Evolutionary conservation across 1,140 invertebrate species (phyloP), one percentile per base, ranked within the genome.

Genomic region (Marisa cornuarietis): DNA sequence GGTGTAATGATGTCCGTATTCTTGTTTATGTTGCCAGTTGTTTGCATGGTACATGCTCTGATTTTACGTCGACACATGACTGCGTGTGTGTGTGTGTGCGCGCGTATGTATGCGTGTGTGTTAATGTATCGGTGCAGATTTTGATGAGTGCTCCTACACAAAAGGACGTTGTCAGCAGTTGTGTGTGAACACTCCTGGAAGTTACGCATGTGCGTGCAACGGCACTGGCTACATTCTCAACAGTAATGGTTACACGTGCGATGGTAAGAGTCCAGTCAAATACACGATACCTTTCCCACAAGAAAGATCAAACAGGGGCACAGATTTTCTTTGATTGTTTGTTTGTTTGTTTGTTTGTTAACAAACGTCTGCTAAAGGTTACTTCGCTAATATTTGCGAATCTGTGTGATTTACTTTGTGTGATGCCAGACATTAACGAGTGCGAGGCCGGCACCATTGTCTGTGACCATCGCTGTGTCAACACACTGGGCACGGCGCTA

Each of bases 181-280:
- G 49, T 88, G 87, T 79, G 71, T 80, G 7, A 88, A 88, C 72
- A 83, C 83, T 2, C 54, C 51, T 16, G 84, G 85, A 3, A 80
- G 80, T 6, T 86, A 83, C 69, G 63, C 75, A 16, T 88, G 87
- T 68, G 49, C 54, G 16, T 88, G 87, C 81, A 81, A 69, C 16
- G 68, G 68, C 16, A 69, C 49, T 18, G 83, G 80, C 20, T 88
- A 68, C 73, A 81, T 42, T 51, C 72, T 92, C 24, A 83, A 83
- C 14, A 68, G 82, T 26, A 91, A 92, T 84, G 85, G 87, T 20
- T 83, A 86, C 63, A 90, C 85, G 20, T 93, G 92, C 83, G 81
- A 85, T 81, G 92, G 92, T 92, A 54, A 42, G 74, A 54, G 31
- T 74, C 24, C 83, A 26, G 66, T 66, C 11, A 20, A 42, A 42